phyloP scores from a whole-genome alignment of 53 echinoderm and acorn worm genomes.

The Echinometra lucunter region DNA sequence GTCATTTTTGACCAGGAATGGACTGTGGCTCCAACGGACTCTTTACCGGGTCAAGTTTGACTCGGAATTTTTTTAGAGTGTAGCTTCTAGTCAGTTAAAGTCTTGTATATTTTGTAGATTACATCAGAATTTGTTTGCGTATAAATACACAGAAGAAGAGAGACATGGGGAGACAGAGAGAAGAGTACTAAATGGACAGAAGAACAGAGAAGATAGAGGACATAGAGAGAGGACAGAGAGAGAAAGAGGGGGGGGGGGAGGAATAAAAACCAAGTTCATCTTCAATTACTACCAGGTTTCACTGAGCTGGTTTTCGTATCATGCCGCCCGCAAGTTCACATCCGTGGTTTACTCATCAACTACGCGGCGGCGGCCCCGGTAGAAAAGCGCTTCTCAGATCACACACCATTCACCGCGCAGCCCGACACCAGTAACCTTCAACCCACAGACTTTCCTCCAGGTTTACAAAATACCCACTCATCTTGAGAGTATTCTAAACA shows the following conservation, averaged over 20 bases:
- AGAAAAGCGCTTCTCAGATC: slow-evolving; percentile 52
- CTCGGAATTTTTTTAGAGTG: no score
- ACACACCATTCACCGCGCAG: slow-evolving; percentile 54
- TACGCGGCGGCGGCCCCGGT: slow-evolving; percentile 33
- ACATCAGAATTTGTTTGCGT: no score
- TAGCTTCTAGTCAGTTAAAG: no score
- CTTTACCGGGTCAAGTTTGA: no score
- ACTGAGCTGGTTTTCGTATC: slow-evolving; percentile 49
- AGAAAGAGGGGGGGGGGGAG: neutral
- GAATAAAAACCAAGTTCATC: slow-evolving; percentile 4
- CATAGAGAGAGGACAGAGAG: neutral
- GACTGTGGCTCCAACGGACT: no score
- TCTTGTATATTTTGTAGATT: no score
- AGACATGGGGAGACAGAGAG: neutral
- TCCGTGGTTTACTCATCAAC: slow-evolving; percentile 53
- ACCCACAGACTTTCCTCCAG: neutral
- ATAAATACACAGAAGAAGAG: no score
- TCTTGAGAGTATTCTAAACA: neutral
- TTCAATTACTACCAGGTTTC: slow-evolving; percentile 43
- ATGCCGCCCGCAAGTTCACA: slow-evolving; percentile 48
- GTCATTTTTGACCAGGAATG: no score
- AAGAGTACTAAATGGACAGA: neutral
- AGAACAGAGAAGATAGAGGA: neutral
- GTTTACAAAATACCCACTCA: no score
- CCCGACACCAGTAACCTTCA: slow-evolving; percentile 32